Evolutionary conservation across 1,140 invertebrate genomes (phyloP), one percentile per base, ranked within the genome.

Genomic region (Conus ventricosus): DNA sequence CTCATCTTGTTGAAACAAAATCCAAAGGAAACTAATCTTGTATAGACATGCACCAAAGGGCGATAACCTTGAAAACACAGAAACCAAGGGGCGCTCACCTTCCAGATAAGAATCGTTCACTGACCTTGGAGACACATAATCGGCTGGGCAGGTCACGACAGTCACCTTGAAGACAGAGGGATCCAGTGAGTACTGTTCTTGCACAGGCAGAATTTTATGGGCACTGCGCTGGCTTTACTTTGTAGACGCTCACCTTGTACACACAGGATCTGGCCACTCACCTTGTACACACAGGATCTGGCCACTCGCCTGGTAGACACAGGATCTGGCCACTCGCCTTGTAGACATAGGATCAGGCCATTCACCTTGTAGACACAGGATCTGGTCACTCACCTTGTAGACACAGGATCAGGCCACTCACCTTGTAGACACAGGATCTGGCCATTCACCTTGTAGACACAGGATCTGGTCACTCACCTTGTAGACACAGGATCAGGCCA

Each of bases 351-450:
- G 51, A 39, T 39, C 39, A 1, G n/a, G 39, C 39, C 39, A 39
- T 3, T 87, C 87, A 94, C 94, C 92, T 91, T 93, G 85, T 94
- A 94, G 2, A 94, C 51, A 82, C 91, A 91, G 82, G 94, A 92
- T 4, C 94, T 93, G 23, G 94, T 93, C 39, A 39, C 60, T 67
- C 60, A 67, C 78, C 51, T 81, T 81, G 25, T 81, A 53, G 1
- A 27, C 78, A 5, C 25, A 81, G 25, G 3, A 13, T 2, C 25
- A 1, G n/a, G 51, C 1, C 11, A 15, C 11, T 3, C 25, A 81
- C 51, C 1, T 25, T 27, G n/a, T 13, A 11, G 13, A 2, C 17
- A 25, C 17, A 20, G 71, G 51, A 39, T 39, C 0, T 39, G n/a
- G 3, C 3, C 39, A 39, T 3, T 87, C 87, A 94, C 94, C 92